Base-by-base conservation (phyloP, 2,113 vertebrate species). In the Fukomys damarensis region DNA sequence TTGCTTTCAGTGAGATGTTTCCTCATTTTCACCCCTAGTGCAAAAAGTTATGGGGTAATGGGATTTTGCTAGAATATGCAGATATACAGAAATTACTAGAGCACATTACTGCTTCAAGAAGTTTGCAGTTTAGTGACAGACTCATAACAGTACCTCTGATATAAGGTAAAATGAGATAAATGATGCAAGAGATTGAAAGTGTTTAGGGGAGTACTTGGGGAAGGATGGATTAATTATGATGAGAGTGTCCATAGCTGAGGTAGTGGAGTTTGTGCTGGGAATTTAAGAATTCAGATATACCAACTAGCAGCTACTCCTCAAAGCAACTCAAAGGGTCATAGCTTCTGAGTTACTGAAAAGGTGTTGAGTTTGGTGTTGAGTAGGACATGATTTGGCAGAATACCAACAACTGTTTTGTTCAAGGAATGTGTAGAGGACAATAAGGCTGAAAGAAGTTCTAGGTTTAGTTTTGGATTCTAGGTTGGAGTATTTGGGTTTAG, bases 21-120 rank as follows among this genome's bases (percentile, higher is more conserved):
- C 86, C 80, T 94, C 22, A 66, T 88, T 91, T 28, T 92, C 26
- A 80, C 81, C 85, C 22, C 24, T 52, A n/a, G 61, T 65, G 70
- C 94, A 93, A n/a, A n/a, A n/a, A n/a, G n/a, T n/a, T n/a, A n/a
- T n/a, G n/a, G n/a, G n/a, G n/a, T n/a, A n/a, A n/a, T n/a, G n/a
- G n/a, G 58, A 61, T 93, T 95, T 93, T 89, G 28, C 38, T 86
- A 65, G 54, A 91, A 61, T 66, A 54, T 89, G 20, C 56, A 41
- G 41, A 77, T 12, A 72, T 49, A 61, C n/a, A 65, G 32, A 89
- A 54, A 86, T 83, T 76, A 83, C 59, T 28, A 30, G 43, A 61
- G 65, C 68, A 85, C 0, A 80, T 83, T 24, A 2, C 28, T 95
- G 17, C 5, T 86, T 88, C 12, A 46, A 81, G 43, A 93, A 85